Base-by-base conservation (phyloP, 2,797 vertebrate species). In the Dendrocincla fuliginosa region DNA sequence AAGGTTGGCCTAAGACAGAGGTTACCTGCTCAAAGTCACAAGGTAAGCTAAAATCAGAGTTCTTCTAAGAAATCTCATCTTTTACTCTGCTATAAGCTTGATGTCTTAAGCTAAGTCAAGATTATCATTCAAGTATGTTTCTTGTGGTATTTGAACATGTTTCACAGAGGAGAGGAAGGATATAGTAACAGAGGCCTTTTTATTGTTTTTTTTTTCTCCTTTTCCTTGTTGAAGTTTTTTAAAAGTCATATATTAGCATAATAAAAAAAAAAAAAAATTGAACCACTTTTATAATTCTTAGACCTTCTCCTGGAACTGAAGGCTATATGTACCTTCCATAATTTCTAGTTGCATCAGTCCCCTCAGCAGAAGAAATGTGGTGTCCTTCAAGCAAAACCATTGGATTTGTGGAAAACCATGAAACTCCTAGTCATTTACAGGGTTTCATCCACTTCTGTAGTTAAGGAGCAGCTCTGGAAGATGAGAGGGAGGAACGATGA, bases 401-500 rank as follows among this genome's bases (percentile, higher is more conserved):
- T 75, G n/a, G 8, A 18, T 77, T 71, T 79, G 10, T 44, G 59
- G 61, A 64, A 93, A 74, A 13, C 4, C 50, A n/a, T 16, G 16
- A 35, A 68, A 32, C 3, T 76, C 12, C 37, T 9, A 16, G 24
- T 41, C 0, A 15, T 55, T 84, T 87, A 27, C 37, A 57, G 20
- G 9, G 5, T 88, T 81, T 57, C 32, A 79, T 15, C 28, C 18
- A 5, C 6, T 81, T 20, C 8, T 9, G 1, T 30, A 70, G 35
- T 50, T 64, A 56, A 80, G 56, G 25, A 79, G 52, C 41, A 77
- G 22, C 15, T 77, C 64, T 78, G 79, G n/a, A 80, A 77, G 57
- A 18, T 14, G 49, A 49, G 44, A 57, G 11, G 20, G 28, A 67
- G 33, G 39, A 69, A 24, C 0, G 0, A 17, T 6, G 24, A 10